Evolutionary conservation across 2,888 invertebrate genomes (phyloP).

Genomic region (Acleris holmiana): DNA sequence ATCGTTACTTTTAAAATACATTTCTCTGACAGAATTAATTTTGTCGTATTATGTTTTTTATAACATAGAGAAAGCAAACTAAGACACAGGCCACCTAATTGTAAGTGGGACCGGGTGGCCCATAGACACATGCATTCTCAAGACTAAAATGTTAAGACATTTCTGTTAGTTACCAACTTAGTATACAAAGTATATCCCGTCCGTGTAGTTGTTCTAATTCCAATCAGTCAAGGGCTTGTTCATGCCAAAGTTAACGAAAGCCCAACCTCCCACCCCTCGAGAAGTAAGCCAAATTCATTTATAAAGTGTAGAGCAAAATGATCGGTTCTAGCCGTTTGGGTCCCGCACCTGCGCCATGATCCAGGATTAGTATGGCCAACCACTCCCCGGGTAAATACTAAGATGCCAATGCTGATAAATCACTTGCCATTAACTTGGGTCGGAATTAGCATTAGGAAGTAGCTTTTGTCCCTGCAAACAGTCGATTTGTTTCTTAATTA

Average conservation of each 20-base stretch:
- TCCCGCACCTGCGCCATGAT: constrained; percentile 65
- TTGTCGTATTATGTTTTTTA: neutral
- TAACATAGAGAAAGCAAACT: no score
- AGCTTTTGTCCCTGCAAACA: constrained; percentile 30
- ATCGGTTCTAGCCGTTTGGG: constrained; percentile 58
- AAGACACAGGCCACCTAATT: no score
- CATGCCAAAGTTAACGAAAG: constrained; percentile 46
- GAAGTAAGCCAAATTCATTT: constrained; percentile 48
- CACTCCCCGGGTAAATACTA: constrained; percentile 58
- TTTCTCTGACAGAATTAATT: no score
- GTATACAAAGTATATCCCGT: neutral
- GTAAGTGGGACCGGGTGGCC: no score
- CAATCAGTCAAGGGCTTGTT: constrained; percentile 31
- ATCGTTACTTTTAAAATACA: no score
- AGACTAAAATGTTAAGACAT: no score
- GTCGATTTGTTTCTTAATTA: constrained; percentile 37
- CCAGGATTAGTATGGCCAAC: constrained; percentile 59
- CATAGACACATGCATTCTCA: no score
- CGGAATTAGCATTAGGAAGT: constrained; percentile 52
- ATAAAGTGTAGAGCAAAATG: constrained; percentile 57
- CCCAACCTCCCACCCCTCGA: constrained; percentile 43
- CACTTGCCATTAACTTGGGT: constrained; percentile 61
- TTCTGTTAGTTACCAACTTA: neutral
- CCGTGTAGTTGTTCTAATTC: constrained; percentile 21
- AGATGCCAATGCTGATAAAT: constrained; percentile 69